Evolutionary conservation across 2,797 vertebrate genomes (phyloP), one percentile per base, ranked within the genome.

Genomic region (Malurus splendens): DNA sequence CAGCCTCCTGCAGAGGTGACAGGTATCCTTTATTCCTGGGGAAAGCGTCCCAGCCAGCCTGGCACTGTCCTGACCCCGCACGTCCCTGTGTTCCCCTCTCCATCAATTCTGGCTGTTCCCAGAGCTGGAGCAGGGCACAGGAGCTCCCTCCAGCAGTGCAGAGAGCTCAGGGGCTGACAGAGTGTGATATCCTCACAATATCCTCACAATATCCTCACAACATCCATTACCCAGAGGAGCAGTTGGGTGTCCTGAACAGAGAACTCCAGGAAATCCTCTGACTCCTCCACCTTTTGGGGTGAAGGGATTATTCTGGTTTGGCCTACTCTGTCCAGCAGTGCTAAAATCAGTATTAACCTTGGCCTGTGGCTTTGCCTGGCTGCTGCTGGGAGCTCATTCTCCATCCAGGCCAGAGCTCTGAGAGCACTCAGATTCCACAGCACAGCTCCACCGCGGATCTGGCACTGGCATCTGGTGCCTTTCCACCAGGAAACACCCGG

Each of bases 381-480:
- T 18, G 51, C 80, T 78, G 55, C 27, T 19, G 14, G 2, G 56
- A 76, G 68, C 52, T 56, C 48, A 24, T 64, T 66, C 24, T 48
- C 24, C 68, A 61, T 19, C 51, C 79, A 45, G 65, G 55, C 39
- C 38, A 67, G 61, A 3, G 0, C 36, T 64, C 36, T 1, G 33
- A 51, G 74, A 59, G 52, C 24, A 24, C 80, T 65, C 24, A 0
- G 17, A 12, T 19, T 56, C 6, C 9, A 7, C 9, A 14, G 70
- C 7, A 1, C 28, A 24, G 64, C 85, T 72, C 92, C 0, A 6
- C 68, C 36, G 56, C 0, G 0, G 64, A 50, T 44, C 81, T 77
- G 86, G 89, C 57, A 22, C 51, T 41, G 82, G 73, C 86, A 92
- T 78, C 89, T 91, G 89, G 22, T 92, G 79, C 71, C 89, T 89